A percentile compares a stretch with the other conserved stretches of the same genome.
Conservation (phyloP, 2,797 vertebrate species). For the Petrocephalus sullivani region DNA sequence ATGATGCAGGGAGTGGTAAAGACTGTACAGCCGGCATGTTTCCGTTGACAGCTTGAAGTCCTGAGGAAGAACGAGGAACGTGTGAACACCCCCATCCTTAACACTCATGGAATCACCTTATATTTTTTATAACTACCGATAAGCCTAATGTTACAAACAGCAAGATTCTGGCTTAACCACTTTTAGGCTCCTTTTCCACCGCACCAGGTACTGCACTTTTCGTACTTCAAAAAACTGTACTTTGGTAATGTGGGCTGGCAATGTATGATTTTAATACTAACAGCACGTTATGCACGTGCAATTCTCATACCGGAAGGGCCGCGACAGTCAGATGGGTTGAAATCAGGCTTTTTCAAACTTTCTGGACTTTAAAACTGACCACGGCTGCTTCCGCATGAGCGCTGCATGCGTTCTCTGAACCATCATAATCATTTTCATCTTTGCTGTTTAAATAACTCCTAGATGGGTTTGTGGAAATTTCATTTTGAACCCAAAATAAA, state of each 20-base stretch:
- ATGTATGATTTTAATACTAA: background rate
- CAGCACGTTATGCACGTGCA: background rate
- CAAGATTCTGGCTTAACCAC: background rate
- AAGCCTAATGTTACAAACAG: background rate
- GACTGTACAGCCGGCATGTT: constrained; percentile 77
- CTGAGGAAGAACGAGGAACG: constrained; percentile 45
- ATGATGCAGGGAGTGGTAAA: constrained; percentile 89
- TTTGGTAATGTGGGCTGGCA: background rate
- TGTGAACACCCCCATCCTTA: background rate
- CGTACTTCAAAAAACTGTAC: background rate
- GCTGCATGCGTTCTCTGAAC: background rate
- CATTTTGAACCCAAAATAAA: background rate
- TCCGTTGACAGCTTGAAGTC: constrained; percentile 84
- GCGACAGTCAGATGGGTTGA: background rate
- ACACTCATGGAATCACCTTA: background rate
- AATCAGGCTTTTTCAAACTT: background rate
- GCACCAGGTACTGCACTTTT: background rate
- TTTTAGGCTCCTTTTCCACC: background rate
- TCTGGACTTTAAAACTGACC: background rate
- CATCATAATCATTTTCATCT: background rate
- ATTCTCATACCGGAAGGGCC: background rate
- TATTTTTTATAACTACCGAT: background rate
- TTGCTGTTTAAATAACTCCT: background rate
- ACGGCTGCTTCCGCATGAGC: background rate
- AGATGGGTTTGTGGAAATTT: background rate